phyloP scores from a whole-genome alignment of 2,113 vertebrate genomes.

The Muntiacus muntjak region DNA sequence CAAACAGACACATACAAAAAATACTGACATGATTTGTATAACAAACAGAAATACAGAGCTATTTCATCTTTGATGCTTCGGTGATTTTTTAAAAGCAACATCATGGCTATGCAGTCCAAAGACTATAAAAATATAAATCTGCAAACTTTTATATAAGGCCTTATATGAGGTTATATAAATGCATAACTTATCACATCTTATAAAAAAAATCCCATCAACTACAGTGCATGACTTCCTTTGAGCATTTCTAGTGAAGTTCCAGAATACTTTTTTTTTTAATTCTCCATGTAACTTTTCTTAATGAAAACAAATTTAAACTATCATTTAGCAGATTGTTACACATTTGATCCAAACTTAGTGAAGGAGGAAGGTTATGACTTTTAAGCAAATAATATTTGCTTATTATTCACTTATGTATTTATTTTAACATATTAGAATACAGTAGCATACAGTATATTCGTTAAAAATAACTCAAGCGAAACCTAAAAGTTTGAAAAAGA shows the following conservation, averaged over 20 bases:
- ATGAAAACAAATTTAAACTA: background rate
- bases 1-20: background rate
- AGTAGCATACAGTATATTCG: background rate
- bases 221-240: background rate
- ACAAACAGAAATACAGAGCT: slow-evolving; percentile 38
- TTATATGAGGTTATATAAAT: slow-evolving; percentile 64
- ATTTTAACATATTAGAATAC: background rate
- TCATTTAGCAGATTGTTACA: background rate
- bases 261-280: background rate
- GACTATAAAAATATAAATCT: slow-evolving; percentile 66
- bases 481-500: background rate
- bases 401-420: background rate
- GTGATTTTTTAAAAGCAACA: slow-evolving; percentile 44
- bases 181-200: slow-evolving; percentile 63
- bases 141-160: slow-evolving; percentile 36
- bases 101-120: slow-evolving; percentile 33
- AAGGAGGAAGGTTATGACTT: background rate
- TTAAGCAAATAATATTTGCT: background rate
- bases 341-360: background rate
- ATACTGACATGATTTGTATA: slow-evolving; percentile 53
- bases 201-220: background rate
- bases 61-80: slow-evolving; percentile 45
- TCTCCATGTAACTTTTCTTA: background rate
- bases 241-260: background rate
- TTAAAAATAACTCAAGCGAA: background rate